Evolutionary conservation across 1,140 invertebrate species (phyloP).

Genomic region (Eupristina koningsbergeri): DNA sequence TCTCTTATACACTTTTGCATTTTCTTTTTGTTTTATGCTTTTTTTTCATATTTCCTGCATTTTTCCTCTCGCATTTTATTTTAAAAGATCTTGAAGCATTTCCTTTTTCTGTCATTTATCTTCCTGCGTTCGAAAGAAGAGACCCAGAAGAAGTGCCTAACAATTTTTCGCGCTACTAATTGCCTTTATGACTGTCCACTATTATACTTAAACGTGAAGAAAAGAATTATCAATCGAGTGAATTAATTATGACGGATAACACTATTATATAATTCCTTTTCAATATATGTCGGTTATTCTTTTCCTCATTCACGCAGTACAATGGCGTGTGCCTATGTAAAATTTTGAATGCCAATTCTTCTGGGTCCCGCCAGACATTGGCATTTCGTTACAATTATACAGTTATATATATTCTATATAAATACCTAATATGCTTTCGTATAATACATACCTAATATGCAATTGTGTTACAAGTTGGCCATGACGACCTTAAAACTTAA

Average conservation of each 20-base stretch:
- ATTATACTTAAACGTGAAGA: conserved; percentile 22
- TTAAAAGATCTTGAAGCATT: conserved; percentile 46
- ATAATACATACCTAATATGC: conserved; percentile 73
- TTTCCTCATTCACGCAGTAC: conserved; percentile 33
- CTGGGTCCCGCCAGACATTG: conserved; percentile 69
- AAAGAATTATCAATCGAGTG: conserved; percentile 27
- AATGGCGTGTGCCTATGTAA: conserved; percentile 29
- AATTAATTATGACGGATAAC: conserved; percentile 27
- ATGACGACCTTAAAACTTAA: conserved; percentile 59
- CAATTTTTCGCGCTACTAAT: conserved; percentile 27
- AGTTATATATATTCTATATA: conserved; percentile 56
- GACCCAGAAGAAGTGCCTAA: conserved; percentile 60
- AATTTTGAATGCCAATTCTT: conserved; percentile 52
- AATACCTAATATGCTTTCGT: conserved; percentile 73
- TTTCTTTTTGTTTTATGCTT: conserved; percentile 48
- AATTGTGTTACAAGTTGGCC: conserved; percentile 70
- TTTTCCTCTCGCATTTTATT: conserved; percentile 50
- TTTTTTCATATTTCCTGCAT: conserved; percentile 48
- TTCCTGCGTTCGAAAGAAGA: conserved; percentile 58
- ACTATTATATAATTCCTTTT: conserved; percentile 39
- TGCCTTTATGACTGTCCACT: neutral
- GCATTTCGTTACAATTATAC: conserved; percentile 71
- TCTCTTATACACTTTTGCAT: conserved; percentile 60
- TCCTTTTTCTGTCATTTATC: conserved; percentile 50
- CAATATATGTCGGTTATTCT: conserved; percentile 30